Base-by-base conservation (phyloP, 2,888 invertebrate genomes). In the Vannuccia rotundouncinata region DNA sequence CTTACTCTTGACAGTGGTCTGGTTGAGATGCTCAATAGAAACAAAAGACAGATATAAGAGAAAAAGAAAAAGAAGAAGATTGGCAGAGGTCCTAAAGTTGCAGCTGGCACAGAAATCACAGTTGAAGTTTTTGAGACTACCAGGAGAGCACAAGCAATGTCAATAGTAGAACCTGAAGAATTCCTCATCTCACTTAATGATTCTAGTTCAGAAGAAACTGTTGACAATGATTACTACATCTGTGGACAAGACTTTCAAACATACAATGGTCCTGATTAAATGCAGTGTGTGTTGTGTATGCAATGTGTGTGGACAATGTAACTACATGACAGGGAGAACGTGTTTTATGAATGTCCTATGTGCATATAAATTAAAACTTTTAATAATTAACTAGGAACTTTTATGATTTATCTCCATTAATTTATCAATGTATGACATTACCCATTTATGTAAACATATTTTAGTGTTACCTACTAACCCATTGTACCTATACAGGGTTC, bases 131-230 rank as follows among this genome's bases (percentile, higher is more conserved):
- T 66, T n/a, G 66, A 17, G 66, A 22, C 66, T 22, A 66, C 2
- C n/a, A n/a, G n/a, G 22, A 27, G 66, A 66, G 66, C 66, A 17
- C 66, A 27, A 66, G 66, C 22, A 66, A 45, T 22, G 66, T 66
- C 66, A 66, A 66, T 66, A 22, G 66, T 66, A 66, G 25, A 66
- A 66, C 5, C 66, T 66, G 66, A 66, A 66, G 10, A n/a, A n/a
- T n/a, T 66, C 25, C 13, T 66, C 13, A 66, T 66, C 66, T 66
- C 66, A 27, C 66, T 27, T 66, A 17, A 22, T 66, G 66, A n/a
- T 66, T 66, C 66, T 27, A 66, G 66, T 66, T 66, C 66, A 66
- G 66, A 66, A 2, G 66, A 66, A 66, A 66, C 66, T 66, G 66
- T 27, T 66, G 66, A 66, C 66, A 66, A 66, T 22, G 66, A 66